Base-by-base conservation (phyloP, 2,888 invertebrate genomes). In the Crioceris asparagi region DNA sequence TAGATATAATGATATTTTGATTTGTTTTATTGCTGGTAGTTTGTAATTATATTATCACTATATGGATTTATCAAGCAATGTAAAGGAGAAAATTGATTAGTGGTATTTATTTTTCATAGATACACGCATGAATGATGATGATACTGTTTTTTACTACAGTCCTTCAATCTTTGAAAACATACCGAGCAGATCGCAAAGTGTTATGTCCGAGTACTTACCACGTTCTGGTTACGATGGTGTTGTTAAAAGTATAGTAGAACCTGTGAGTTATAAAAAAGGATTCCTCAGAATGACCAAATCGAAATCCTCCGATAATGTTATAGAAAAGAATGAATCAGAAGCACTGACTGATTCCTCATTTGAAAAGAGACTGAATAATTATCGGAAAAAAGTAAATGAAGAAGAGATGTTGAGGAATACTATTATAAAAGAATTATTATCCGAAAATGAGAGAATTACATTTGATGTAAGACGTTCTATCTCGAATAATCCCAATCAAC, bases 401-500 rank as follows among this genome's bases (percentile, higher is more conserved):
- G 62, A 62, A 38, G 56, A 61, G 35, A 44, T 51, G 27, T 32
- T 61, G 16, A 43, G 61, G n/a, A 53, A 60, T 17, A 52, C 55
- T 40, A 61, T 61, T 12, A 61, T 62, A 29, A 53, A 57, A 37
- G 61, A 61, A 32, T 39, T 62, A 11, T 40, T 61, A 11, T 46
- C 47, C 23, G 59, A 61, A 44, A 60, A 60, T 30, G 60, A 60
- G 44, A 45, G 40, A 19, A 57, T 60, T 12, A 54, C 55, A 2
- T 51, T 49, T 27, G 42, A 43, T n/a, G 25, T 23, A 34, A 39
- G 41, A 27, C 43, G 31, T 30, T 32, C 32, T 27, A 27, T 25
- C 4, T n/a, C 4, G n/a, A 7, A 7, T 7, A 11, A 6, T 7
- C 3, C 27, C 12, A 15, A 27, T 4, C 25, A 38, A 38, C 38